A percentile compares a stretch with the other conserved stretches of the same genome.
phyloP scores from a whole-genome alignment of 2,113 vertebrate species.

The Amphiprion ocellaris region DNA sequence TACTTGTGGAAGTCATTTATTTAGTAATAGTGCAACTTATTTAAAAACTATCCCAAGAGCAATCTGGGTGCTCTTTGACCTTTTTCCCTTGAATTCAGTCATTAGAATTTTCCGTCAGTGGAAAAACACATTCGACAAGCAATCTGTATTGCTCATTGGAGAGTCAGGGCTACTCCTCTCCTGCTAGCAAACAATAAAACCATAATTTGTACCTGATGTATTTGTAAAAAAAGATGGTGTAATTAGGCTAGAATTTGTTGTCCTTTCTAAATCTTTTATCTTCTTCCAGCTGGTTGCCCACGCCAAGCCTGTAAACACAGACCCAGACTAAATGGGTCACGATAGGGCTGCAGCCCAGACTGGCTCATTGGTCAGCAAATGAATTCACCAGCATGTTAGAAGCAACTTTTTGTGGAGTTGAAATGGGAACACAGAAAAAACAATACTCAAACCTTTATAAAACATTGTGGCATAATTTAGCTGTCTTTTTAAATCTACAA shows the following conservation, averaged over 20 bases:
- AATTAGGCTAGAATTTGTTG: slow-evolving; percentile 78
- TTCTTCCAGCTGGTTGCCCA: slow-evolving; percentile 65
- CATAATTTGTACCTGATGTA: slow-evolving; percentile 81
- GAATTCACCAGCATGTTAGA: slow-evolving; percentile 12
- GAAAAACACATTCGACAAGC: slow-evolving; percentile 65
- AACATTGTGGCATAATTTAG: slow-evolving; percentile 13
- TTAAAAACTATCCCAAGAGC: slow-evolving; percentile 1
- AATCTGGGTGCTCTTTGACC: slow-evolving; percentile 14
- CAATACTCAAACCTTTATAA: background rate
- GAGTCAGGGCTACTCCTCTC: slow-evolving; percentile 72
- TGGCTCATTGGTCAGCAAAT: slow-evolving; percentile 45
- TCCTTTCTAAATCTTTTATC: slow-evolving; percentile 77
- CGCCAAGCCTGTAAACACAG: slow-evolving; percentile 69
- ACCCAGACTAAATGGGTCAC: slow-evolving; percentile 68
- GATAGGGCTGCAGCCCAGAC: slow-evolving; percentile 40
- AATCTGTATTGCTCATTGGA: slow-evolving; percentile 42
- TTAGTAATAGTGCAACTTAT: background rate
- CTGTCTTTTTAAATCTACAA: slow-evolving; percentile 33
- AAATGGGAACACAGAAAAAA: slow-evolving; percentile 2
- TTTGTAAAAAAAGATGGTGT: slow-evolving; percentile 72
- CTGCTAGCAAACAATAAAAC: slow-evolving; percentile 78
- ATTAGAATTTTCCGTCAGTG: slow-evolving; percentile 41
- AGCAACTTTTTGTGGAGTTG: background rate
- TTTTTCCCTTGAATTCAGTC: slow-evolving; percentile 10
- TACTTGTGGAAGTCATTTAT: background rate